Evolutionary conservation across 2,113 vertebrate species (phyloP).

Genomic region (Tachuris rubrigastra): DNA sequence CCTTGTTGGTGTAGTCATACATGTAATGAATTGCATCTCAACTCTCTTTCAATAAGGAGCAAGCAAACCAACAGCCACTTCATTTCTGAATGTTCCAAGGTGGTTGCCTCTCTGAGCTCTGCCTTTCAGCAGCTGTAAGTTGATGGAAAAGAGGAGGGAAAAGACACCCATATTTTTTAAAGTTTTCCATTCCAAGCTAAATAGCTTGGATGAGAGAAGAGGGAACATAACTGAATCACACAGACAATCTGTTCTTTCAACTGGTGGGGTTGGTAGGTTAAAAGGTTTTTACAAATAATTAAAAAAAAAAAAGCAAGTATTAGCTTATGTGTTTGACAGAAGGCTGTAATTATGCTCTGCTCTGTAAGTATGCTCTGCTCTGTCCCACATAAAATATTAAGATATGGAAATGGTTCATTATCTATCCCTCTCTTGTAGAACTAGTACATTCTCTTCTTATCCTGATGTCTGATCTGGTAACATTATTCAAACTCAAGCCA

Average conservation of each 20-base stretch:
- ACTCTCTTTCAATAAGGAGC: neutral
- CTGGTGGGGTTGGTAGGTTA: neutral
- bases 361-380: constrained; percentile 4
- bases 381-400: constrained; percentile 3
- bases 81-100: neutral
- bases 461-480: constrained; percentile 1
- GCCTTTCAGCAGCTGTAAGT: neutral
- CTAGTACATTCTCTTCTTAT: constrained; percentile 46
- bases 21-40: neutral
- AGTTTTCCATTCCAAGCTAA: constrained; percentile 21
- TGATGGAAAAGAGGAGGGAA: neutral
- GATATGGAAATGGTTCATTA: neutral
- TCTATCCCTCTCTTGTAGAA: neutral
- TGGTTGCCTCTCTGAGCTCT: neutral
- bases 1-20: neutral
- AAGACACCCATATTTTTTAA: neutral
- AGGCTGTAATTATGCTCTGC: constrained; percentile 12
- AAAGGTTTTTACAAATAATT: constrained; percentile 45
- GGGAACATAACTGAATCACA: neutral
- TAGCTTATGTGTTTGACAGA: constrained; percentile 18
- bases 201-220: neutral
- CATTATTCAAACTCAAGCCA: neutral
- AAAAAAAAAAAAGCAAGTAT: neutral
- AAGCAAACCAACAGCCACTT: neutral
- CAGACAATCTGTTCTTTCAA: constrained; percentile 40